phyloP scores from a whole-genome alignment of 2,113 vertebrate species.

The Embiotoca jacksoni region DNA sequence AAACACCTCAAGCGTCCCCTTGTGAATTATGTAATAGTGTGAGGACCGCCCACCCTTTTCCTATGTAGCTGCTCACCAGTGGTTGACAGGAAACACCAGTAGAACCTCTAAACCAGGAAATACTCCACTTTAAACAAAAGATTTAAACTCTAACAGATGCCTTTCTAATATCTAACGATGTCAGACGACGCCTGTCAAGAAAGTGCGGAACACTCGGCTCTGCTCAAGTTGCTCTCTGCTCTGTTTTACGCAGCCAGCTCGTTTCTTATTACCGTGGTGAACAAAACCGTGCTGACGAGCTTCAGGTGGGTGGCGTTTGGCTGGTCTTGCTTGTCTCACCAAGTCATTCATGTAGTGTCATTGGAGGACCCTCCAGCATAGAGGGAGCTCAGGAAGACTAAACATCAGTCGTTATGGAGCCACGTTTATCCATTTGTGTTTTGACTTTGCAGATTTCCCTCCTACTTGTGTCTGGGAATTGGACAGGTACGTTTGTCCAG shows the following conservation, averaged over 20 bases:
- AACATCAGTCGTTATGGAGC: background rate
- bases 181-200: background rate
- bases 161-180: constrained; percentile 13
- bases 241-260: constrained; percentile 90
- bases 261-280: constrained; percentile 90
- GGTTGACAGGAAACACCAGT: constrained; percentile 21
- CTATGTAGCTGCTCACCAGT: background rate
- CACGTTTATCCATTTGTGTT: background rate
- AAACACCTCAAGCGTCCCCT: background rate
- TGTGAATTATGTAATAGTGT: constrained; percentile 26
- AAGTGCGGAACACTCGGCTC: constrained; percentile 10
- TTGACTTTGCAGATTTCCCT: constrained; percentile 79
- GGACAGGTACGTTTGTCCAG: constrained; percentile 78
- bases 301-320: constrained; percentile 86
- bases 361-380: background rate
- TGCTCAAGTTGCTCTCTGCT: constrained; percentile 82
- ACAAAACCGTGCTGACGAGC: constrained; percentile 90
- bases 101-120: background rate
- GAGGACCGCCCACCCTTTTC: constrained; percentile 32
- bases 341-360: background rate
- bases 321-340: background rate
- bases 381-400: background rate
- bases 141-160: background rate
- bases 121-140: background rate
- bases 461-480: constrained; percentile 80